Evolutionary conservation across 2,888 invertebrate genomes (phyloP).

Genomic region (Phorcus lineatus): DNA sequence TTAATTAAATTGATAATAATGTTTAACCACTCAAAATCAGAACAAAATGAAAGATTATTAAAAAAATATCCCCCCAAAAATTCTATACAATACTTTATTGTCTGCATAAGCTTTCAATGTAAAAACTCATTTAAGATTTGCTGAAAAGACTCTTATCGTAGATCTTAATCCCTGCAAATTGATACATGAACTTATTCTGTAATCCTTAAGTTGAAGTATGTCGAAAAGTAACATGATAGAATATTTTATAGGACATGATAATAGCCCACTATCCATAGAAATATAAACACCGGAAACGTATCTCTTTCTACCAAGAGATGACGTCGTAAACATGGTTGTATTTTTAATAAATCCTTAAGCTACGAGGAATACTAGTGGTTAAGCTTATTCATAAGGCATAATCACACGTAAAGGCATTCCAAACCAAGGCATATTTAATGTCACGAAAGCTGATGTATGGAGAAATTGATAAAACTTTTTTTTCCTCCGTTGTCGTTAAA

Average conservation of each 20-base stretch:
- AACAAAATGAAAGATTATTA: no score
- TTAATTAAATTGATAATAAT: no score
- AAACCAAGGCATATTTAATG: constrained; percentile 1
- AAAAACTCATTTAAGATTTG: no score
- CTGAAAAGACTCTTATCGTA: no score
- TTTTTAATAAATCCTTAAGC: neutral
- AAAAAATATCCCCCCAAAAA: no score
- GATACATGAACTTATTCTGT: no score
- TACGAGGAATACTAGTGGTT: neutral
- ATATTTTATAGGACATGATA: constrained; percentile 7
- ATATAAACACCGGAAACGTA: constrained; percentile 5
- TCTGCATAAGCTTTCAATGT: no score
- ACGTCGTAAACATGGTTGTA: neutral
- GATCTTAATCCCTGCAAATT: no score
- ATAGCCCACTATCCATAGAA: neutral
- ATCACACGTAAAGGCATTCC: neutral
- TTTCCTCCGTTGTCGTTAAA: constrained; percentile 5
- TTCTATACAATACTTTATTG: no score
- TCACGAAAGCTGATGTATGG: constrained; percentile 1
- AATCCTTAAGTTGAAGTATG: neutral
- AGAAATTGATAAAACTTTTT: constrained; percentile 9
- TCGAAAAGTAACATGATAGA: neutral
- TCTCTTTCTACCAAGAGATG: neutral
- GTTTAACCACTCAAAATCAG: no score
- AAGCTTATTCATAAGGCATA: constrained; percentile 6